phyloP scores from a whole-genome alignment of 1,140 invertebrate species.

The Platorchestia sp. region DNA sequence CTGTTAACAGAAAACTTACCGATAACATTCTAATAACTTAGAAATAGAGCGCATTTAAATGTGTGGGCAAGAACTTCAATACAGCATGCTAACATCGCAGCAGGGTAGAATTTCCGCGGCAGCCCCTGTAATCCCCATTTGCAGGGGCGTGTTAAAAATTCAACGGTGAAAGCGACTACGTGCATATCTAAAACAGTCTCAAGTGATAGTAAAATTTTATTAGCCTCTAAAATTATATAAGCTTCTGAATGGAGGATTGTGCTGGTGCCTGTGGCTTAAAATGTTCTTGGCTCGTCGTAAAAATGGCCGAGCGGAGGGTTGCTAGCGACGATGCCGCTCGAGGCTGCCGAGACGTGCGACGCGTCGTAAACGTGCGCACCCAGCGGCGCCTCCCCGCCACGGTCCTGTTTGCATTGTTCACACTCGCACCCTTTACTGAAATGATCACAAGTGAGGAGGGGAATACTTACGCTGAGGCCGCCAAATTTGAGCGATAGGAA shows the following conservation, averaged over 20 bases:
- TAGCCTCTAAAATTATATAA: constrained; percentile 52
- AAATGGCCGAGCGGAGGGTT: background rate
- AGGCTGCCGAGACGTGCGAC: background rate
- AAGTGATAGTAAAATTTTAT: constrained; percentile 50
- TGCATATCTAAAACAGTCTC: constrained; percentile 43
- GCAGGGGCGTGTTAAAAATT: constrained; percentile 8
- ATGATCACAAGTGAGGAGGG: background rate
- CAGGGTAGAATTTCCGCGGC: background rate
- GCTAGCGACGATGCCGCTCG: background rate
- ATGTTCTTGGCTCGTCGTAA: constrained; percentile 23
- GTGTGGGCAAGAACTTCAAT: background rate
- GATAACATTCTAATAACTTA: background rate
- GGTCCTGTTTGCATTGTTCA: background rate
- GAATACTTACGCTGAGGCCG: background rate
- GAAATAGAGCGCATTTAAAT: background rate
- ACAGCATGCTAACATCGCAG: background rate
- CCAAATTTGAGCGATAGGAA: background rate
- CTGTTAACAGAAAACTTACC: background rate
- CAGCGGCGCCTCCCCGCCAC: background rate
- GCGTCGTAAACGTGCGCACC: background rate
- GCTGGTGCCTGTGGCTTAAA: constrained; percentile 40
- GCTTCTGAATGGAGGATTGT: constrained; percentile 53
- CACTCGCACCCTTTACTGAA: background rate
- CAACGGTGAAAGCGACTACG: background rate
- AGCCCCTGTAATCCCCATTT: background rate